These are phyloP conservation scores for Cheilosia urbana DNA, from an alignment of 2,888 invertebrate species.

Conservation along the genomic window DNA sequence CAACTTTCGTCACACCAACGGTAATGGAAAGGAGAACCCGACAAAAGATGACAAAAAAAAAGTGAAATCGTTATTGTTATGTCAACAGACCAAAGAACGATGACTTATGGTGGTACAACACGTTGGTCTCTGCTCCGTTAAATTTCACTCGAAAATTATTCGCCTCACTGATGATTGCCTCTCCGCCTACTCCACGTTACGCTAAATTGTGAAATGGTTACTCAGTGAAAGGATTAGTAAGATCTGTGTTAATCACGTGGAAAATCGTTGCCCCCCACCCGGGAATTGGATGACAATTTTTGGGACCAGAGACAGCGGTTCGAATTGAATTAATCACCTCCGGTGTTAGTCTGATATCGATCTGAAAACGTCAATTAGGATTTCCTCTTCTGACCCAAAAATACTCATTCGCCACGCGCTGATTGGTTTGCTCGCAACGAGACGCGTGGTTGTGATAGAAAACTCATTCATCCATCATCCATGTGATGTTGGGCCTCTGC, in stretches of 20 bases:
- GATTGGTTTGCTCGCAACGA: conserved; percentile 33
- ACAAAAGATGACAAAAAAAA: conserved; percentile 39
- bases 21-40: conserved; percentile 9
- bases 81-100: conserved; percentile 67
- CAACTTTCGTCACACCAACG: conserved; percentile 32
- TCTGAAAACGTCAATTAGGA: conserved; percentile 61
- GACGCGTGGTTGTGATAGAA: conserved; percentile 49
- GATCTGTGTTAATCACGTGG: conserved; percentile 51
- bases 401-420: conserved; percentile 17
- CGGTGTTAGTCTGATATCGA: conserved; percentile 30
- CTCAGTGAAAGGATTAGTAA: conserved; percentile 52
- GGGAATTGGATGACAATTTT: conserved; percentile 11
- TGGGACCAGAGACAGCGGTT: conserved; percentile 16
- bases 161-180: conserved; percentile 25
- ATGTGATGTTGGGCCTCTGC: conserved; percentile 5
- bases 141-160: conserved; percentile 17
- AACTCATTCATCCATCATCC: conserved; percentile 47
- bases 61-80: conserved; percentile 66
- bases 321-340: conserved; percentile 58
- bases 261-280: background rate
- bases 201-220: conserved; percentile 56
- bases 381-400: conserved; percentile 56
- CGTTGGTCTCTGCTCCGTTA: conserved; percentile 9
- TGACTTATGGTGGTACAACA: conserved; percentile 55
- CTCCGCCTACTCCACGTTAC: conserved; percentile 26